Base-by-base conservation (phyloP, 1,140 invertebrate species). In the Monochamus saltuarius region DNA sequence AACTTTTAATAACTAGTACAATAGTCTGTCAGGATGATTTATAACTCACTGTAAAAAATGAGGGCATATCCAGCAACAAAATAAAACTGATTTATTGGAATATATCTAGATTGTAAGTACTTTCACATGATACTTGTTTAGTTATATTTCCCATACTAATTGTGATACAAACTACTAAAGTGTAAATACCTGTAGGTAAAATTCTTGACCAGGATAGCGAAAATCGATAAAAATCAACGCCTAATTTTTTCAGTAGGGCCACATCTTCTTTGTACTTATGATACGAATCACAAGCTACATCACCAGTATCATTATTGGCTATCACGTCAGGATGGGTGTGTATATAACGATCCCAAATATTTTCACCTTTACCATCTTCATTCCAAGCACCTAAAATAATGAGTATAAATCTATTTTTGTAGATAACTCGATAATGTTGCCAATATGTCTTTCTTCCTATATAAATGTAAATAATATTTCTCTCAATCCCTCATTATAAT, bases 171-270 rank as follows among this genome's bases (percentile, higher is more conserved):
- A 16, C 3, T 43, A 2, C 17, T 43, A 8, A 43, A 10, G 22
- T 22, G 35, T 29, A 29, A 13, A 35, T 14, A 45, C 70, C 70
- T n/a, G 35, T 56, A 13, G 70, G 70, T 35, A 72, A 51, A 9
- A 72, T 51, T 17, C 83, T 66, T 2, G 81, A 58, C 85, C 85
- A 87, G 9, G 83, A 82, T 56, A 87, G 75, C 0, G 85, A 87
- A 67, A 86, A 80, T 19, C 85, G 72, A 55, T 81, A 81, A 51
- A 75, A 78, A 40, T 16, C 11, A 8, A 55, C 80, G 16, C 76
- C 77, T 2, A 82, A 57, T 7, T 73, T 54, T 56, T 80, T 79
- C 8, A 82, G 17, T 35, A 80, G 39, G 35, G 70, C 54, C 6
- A 83, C 62, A 61, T 84, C 82, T 58, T 80, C 74, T 62, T 77